Conservation (phyloP, 2,888 invertebrate genomes). For the Cremastinae sp. region DNA sequence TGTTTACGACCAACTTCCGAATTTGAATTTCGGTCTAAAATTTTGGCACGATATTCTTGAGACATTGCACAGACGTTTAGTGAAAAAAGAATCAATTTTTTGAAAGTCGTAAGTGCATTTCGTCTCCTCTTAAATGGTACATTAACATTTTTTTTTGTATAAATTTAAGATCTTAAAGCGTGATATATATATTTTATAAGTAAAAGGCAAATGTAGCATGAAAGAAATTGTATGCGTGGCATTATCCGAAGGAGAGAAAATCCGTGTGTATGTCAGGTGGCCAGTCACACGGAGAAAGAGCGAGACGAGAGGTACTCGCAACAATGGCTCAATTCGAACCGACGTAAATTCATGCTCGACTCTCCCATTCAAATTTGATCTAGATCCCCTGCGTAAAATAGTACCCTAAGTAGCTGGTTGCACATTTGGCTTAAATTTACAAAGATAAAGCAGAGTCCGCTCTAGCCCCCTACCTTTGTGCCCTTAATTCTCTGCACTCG, state of each 20-base stretch:
- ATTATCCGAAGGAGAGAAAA: neutral
- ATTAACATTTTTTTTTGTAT: no score
- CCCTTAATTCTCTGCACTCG: slow-evolving; percentile 30
- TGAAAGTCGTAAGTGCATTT: neutral
- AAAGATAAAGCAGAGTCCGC: slow-evolving; percentile 45
- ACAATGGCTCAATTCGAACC: slow-evolving; percentile 77
- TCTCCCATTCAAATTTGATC: slow-evolving; percentile 79
- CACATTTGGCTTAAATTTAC: slow-evolving; percentile 78
- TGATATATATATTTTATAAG: neutral
- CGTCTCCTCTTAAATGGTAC: neutral
- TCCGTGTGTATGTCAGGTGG: slow-evolving; percentile 75
- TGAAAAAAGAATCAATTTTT: no score
- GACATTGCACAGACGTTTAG: no score
- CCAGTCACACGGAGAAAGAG: slow-evolving; percentile 64
- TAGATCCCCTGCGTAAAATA: slow-evolving; percentile 73
- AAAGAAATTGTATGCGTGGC: neutral
- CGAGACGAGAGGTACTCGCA: slow-evolving; percentile 21
- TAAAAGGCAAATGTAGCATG: no score
- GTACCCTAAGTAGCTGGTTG: slow-evolving; percentile 78
- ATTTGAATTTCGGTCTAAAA: no score
- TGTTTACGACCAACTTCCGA: no score
- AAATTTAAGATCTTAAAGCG: slow-evolving; percentile 5
- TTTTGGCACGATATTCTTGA: no score
- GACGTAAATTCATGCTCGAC: slow-evolving; percentile 66
- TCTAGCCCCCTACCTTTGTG: slow-evolving; percentile 39